phyloP scores from a whole-genome alignment of 2,888 invertebrate genomes.

The Encarsia formosa region DNA sequence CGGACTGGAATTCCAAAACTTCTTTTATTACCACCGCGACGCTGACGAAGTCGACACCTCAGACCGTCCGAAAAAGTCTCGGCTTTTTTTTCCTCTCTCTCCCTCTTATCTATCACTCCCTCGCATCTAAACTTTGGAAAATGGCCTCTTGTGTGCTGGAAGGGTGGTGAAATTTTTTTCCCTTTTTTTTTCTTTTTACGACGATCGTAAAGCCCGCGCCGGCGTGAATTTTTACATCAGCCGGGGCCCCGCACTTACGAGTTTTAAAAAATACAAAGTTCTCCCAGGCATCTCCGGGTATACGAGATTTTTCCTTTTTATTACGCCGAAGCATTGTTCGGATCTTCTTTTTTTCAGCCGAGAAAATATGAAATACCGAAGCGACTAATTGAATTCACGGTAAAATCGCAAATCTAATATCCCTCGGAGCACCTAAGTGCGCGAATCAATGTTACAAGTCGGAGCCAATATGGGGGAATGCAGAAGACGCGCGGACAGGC shows the following conservation, averaged over 20 bases:
- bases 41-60: constrained; percentile 13
- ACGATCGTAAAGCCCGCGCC: constrained; percentile 36
- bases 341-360: no score
- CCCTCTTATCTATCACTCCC: neutral
- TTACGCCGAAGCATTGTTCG: no score
- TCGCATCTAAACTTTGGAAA: neutral
- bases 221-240: constrained; percentile 40
- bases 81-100: neutral
- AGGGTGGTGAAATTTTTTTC: constrained; percentile 2
- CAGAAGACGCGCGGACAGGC: no score
- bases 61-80: constrained; percentile 18
- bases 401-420: no score
- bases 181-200: constrained; percentile 30
- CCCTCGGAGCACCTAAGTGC: no score
- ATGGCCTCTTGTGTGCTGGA: neutral
- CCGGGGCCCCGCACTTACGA: constrained; percentile 1
- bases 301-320: neutral
- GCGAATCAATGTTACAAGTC: no score
- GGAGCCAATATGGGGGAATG: no score
- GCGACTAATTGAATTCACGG: no score
- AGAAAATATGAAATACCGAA: no score
- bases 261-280: constrained; percentile 11
- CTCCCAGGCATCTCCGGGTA: neutral
- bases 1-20: constrained; percentile 21
- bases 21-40: constrained; percentile 20